Evolutionary conservation across 2,797 vertebrate genomes (phyloP).

Genomic region (Gymnodraco acuticeps): DNA sequence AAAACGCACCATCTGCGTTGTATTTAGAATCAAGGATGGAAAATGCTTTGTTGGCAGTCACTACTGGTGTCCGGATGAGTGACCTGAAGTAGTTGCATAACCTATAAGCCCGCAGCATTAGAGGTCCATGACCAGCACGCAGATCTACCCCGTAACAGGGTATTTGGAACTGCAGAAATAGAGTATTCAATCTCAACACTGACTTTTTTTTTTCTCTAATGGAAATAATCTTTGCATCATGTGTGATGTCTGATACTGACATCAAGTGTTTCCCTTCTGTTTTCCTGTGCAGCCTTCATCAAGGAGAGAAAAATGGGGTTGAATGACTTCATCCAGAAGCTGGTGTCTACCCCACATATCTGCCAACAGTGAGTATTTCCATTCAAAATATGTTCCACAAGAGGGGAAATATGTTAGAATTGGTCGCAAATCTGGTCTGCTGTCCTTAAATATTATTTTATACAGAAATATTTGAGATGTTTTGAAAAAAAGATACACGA

Average conservation of each 20-base stretch:
- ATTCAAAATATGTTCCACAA: background rate
- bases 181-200: slow-evolving; percentile 35
- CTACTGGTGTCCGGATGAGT: slow-evolving; percentile 36
- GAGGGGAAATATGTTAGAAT: background rate
- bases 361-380: slow-evolving; percentile 86
- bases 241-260: slow-evolving; percentile 19
- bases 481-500: too few species aligned
- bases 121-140: slow-evolving; percentile 30
- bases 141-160: slow-evolving; percentile 37
- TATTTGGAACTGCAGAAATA: slow-evolving; percentile 16
- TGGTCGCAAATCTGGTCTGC: background rate
- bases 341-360: slow-evolving; percentile 87
- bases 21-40: background rate
- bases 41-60: slow-evolving; percentile 24
- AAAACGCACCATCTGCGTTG: background rate
- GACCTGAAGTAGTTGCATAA: slow-evolving; percentile 73
- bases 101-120: slow-evolving; percentile 59
- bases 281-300: slow-evolving; percentile 83
- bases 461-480: too few species aligned
- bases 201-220: background rate
- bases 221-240: background rate
- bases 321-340: slow-evolving; percentile 88
- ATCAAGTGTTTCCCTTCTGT: background rate
- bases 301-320: slow-evolving; percentile 89
- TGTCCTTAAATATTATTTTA: too few species aligned